Percentiles rank a stretch among this genome's conserved stretches.
Evolutionary conservation across 2,797 vertebrate species (phyloP).

Genomic region (Brotula barbata): DNA sequence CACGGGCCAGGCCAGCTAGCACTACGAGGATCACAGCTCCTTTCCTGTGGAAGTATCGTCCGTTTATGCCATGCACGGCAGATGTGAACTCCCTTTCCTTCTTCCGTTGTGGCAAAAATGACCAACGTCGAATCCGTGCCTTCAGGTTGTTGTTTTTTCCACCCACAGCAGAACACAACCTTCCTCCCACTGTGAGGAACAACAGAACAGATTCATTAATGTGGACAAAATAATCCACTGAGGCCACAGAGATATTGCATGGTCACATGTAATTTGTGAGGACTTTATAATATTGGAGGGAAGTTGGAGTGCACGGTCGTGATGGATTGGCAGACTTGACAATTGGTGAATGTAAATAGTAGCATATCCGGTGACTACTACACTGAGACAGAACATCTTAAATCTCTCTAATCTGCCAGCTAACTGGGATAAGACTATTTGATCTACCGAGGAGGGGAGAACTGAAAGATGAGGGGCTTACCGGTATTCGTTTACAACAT

Average conservation of each 20-base stretch:
- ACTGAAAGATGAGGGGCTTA: constrained; percentile 38
- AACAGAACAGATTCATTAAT: constrained; percentile 43
- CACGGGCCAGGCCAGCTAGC: constrained; percentile 27
- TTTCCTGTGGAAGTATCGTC: constrained; percentile 10
- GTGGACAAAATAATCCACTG: constrained; percentile 10
- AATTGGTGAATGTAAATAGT: constrained; percentile 54
- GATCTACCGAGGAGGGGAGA: constrained; percentile 52
- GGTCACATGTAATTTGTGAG: constrained; percentile 15
- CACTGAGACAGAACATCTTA: constrained; percentile 66
- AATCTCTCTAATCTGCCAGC: constrained; percentile 73
- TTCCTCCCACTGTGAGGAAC: constrained; percentile 34
- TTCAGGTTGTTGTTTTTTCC: constrained; percentile 38
- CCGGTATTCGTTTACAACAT: constrained; percentile 31
- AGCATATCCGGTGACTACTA: constrained; percentile 43
- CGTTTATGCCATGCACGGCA: constrained; percentile 8
- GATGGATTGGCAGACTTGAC: constrained; percentile 13
- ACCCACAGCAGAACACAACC: constrained; percentile 32
- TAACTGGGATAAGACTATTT: constrained; percentile 72
- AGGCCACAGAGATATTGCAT: neutral
- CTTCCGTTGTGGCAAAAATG: constrained; percentile 32
- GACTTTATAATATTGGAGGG: constrained; percentile 11
- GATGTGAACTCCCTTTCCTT: constrained; percentile 28
- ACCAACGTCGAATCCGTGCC: constrained; percentile 23
- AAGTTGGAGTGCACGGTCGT: neutral
- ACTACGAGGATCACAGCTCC: constrained; percentile 18